Conservation (phyloP, 2,797 vertebrate species). For the Salmo trutta region DNA sequence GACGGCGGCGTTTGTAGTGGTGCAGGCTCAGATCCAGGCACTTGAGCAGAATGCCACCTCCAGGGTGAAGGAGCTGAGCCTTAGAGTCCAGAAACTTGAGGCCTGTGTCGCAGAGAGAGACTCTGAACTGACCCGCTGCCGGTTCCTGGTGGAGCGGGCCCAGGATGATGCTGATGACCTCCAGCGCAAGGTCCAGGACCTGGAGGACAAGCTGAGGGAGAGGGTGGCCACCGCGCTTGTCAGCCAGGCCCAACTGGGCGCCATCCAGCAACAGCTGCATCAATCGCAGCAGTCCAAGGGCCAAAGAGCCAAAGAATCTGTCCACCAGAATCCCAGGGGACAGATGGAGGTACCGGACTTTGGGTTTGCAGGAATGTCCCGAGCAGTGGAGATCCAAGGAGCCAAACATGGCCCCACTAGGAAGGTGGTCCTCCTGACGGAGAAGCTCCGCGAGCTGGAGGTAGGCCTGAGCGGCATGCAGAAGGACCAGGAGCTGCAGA, state of each 20-base stretch:
- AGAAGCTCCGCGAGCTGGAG: conserved; percentile 82
- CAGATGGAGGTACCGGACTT: conserved; percentile 26
- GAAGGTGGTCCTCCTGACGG: conserved; percentile 71
- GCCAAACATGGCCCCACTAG: conserved; percentile 45
- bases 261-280: conserved; percentile 67
- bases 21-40: conserved; percentile 71
- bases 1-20: conserved; percentile 64
- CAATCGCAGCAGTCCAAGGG: conserved; percentile 15
- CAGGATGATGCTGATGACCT: conserved; percentile 71
- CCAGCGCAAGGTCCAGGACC: conserved; percentile 67
- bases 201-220: conserved; percentile 84
- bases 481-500: conserved; percentile 80
- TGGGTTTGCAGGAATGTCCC: conserved; percentile 52
- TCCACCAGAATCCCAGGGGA: conserved; percentile 31
- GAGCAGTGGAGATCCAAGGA: conserved; percentile 55
- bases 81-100: conserved; percentile 77
- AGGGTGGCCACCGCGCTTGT: conserved; percentile 81
- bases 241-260: conserved; percentile 82
- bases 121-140: conserved; percentile 72
- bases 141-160: conserved; percentile 74
- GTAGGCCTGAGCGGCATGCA: conserved; percentile 75
- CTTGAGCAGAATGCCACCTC: conserved; percentile 72
- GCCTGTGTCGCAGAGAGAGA: conserved; percentile 77
- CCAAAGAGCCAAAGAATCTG: conserved; percentile 18
- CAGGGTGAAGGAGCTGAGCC: conserved; percentile 66